A percentile compares a stretch with the other conserved stretches of the same genome.
Evolutionary conservation across 2,888 invertebrate species (phyloP).

Genomic region (Luffia ferchaultella): DNA sequence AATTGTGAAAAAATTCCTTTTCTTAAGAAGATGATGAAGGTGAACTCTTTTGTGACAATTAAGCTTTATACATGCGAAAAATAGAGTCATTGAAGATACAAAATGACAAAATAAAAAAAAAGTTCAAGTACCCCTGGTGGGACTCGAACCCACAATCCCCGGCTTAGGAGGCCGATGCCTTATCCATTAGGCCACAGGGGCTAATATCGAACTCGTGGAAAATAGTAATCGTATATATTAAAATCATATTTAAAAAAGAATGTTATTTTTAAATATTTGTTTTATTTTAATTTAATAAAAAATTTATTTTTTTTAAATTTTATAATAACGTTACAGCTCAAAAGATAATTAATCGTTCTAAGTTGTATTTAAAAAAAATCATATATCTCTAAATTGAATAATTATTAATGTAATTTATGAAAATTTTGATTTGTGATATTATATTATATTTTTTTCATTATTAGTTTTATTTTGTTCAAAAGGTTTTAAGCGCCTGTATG

Average conservation of each 20-base stretch:
- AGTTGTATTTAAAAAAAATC: too few relatives aligned
- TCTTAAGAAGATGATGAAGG: too few relatives aligned
- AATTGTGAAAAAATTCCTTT: too few relatives aligned
- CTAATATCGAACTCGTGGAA: slow-evolving; percentile 8
- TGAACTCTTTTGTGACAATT: too few relatives aligned
- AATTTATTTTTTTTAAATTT: too few relatives aligned
- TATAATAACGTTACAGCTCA: too few relatives aligned
- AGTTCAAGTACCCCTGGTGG: slow-evolving; percentile 70
- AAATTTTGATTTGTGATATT: neutral
- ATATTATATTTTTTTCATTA: too few relatives aligned
- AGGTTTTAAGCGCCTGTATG: neutral
- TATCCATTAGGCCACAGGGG: slow-evolving; percentile 31
- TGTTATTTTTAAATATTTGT: too few relatives aligned
- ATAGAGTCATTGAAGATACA: neutral
- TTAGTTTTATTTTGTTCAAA: too few relatives aligned
- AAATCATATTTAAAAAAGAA: neutral
- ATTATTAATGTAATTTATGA: neutral
- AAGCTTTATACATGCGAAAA: neutral
- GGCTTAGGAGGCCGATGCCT: slow-evolving; percentile 82
- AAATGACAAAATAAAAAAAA: slow-evolving; percentile 1
- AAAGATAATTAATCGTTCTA: too few relatives aligned
- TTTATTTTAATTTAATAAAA: too few relatives aligned
- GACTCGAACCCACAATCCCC: slow-evolving; percentile 81
- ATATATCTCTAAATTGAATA: neutral
- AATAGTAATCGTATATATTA: neutral